phyloP scores from a whole-genome alignment of 1,140 invertebrate genomes.

The Lethrus apterus region DNA sequence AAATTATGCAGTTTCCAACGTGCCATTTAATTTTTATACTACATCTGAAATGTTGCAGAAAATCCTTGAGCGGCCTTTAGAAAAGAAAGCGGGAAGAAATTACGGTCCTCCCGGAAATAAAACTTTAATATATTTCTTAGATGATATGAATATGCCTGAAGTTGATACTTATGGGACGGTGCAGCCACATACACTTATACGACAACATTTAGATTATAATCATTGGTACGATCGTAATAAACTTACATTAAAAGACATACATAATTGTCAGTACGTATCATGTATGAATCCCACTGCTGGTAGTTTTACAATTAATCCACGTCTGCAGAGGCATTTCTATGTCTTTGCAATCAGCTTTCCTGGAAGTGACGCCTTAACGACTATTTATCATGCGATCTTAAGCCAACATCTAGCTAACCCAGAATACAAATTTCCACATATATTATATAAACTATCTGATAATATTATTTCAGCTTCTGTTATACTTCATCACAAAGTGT shows the following conservation, averaged over 20 bases:
- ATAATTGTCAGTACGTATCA: conserved; percentile 93
- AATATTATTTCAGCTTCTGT: conserved; percentile 77
- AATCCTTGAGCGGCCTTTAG: conserved; percentile 89
- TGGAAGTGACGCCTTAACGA: conserved; percentile 72
- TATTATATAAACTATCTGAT: conserved; percentile 51
- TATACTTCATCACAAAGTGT: conserved; percentile 75
- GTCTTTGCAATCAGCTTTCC: conserved; percentile 94
- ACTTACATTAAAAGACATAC: conserved; percentile 88
- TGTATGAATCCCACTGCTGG: conserved; percentile 98
- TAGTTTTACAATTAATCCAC: conserved; percentile 91
- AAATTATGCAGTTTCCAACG: conserved; percentile 80
- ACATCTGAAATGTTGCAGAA: conserved; percentile 94
- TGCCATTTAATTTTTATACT: conserved; percentile 96
- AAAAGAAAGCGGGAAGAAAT: conserved; percentile 94
- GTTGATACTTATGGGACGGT: conserved; percentile 89
- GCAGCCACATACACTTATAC: conserved; percentile 89
- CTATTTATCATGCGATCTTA: conserved; percentile 83
- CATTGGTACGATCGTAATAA: conserved; percentile 94
- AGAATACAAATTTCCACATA: conserved; percentile 65
- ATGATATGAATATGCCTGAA: conserved; percentile 98
- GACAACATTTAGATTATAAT: conserved; percentile 91
- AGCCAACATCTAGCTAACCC: conserved; percentile 78
- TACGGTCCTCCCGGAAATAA: conserved; percentile 93
- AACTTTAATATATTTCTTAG: conserved; percentile 92
- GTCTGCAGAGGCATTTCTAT: conserved; percentile 88